These are phyloP conservation scores for Grantiella picta DNA, from an alignment of 2,113 vertebrate genomes.

Conservation along the genomic window DNA sequence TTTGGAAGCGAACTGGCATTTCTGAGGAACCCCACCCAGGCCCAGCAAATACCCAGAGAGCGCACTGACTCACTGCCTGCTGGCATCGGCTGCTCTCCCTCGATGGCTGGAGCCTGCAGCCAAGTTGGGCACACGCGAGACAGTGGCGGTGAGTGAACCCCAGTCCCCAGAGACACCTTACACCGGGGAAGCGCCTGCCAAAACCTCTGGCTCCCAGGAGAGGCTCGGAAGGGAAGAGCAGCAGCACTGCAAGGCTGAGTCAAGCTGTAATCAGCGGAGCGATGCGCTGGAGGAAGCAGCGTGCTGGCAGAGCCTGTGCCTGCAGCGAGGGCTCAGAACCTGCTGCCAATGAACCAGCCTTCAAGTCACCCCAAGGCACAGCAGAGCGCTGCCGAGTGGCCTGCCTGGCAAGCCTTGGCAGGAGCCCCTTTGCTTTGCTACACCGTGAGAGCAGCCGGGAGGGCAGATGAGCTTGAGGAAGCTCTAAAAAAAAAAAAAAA, in stretches of 20 bases:
- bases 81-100: background rate
- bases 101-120: background rate
- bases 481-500: background rate
- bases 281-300: background rate
- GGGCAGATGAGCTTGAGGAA: background rate
- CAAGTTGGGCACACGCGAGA: background rate
- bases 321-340: background rate
- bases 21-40: slow-evolving; percentile 48
- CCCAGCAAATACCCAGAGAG: slow-evolving; percentile 29
- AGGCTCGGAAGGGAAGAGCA: slow-evolving; percentile 29
- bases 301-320: background rate
- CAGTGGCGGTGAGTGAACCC: background rate
- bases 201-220: slow-evolving; percentile 44
- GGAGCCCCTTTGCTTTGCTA: background rate
- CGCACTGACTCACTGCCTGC: slow-evolving; percentile 16
- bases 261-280: slow-evolving; percentile 31
- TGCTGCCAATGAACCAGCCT: background rate
- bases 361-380: background rate
- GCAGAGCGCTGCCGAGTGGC: background rate
- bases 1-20: slow-evolving; percentile 23
- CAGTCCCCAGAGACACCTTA: slow-evolving; percentile 6
- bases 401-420: background rate
- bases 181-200: background rate
- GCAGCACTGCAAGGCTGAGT: slow-evolving; percentile 17
- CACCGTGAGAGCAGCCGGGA: background rate